Evolutionary conservation across 2,888 invertebrate species (phyloP).

Genomic region (Megamerina dolium): DNA sequence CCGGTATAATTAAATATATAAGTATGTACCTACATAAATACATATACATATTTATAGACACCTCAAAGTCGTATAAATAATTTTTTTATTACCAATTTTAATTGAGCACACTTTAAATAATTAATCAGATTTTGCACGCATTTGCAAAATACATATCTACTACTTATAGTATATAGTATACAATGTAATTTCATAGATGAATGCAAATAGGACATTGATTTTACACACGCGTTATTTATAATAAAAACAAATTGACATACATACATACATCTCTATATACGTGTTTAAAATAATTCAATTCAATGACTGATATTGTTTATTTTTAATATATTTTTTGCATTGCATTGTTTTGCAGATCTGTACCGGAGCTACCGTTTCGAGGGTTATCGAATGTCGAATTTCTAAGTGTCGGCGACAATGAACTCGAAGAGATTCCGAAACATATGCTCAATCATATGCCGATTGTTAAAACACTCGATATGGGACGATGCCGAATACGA

Average conservation of each 20-base stretch:
- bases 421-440: conserved; percentile 67
- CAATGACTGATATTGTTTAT: background rate
- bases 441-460: conserved; percentile 71
- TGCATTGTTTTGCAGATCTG: conserved; percentile 51
- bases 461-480: conserved; percentile 70
- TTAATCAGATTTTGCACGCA: too few species aligned
- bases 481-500: conserved; percentile 73
- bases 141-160: too few species aligned
- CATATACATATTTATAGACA: too few species aligned
- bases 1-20: too few species aligned
- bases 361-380: conserved; percentile 68
- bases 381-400: conserved; percentile 68
- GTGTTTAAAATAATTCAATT: background rate
- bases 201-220: conserved; percentile 10
- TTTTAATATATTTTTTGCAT: background rate
- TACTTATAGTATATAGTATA: too few species aligned
- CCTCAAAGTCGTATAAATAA: too few species aligned
- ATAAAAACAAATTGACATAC: background rate
- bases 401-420: conserved; percentile 76
- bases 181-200: conserved; percentile 5
- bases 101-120: too few species aligned
- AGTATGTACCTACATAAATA: too few species aligned
- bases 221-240: too few species aligned
- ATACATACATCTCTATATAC: background rate
- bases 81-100: too few species aligned